Evolutionary conservation across 2,113 vertebrate genomes (phyloP).

Genomic region (Scartelaos histophorus): DNA sequence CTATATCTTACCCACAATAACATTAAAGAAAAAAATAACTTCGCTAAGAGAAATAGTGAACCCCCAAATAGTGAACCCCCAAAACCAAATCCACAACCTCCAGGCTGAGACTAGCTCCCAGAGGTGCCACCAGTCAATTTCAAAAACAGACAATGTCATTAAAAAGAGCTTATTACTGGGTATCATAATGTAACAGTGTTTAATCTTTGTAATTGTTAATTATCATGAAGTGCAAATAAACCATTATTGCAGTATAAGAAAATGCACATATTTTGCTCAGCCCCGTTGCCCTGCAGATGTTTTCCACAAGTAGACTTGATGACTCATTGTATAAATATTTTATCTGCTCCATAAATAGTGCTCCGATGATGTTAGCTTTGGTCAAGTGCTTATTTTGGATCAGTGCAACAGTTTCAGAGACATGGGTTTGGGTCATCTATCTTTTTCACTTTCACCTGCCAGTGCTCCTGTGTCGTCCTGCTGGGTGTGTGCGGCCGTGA

Average conservation of each 20-base stretch:
- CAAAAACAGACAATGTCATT: neutral
- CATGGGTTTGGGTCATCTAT: constrained; percentile 53
- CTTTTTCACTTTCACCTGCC: constrained; percentile 51
- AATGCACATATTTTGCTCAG: constrained; percentile 38
- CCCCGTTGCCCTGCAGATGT: constrained; percentile 56
- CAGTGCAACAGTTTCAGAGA: constrained; percentile 31
- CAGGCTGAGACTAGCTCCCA: too few species aligned
- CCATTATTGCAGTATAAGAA: neutral
- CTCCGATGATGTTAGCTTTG: constrained; percentile 64
- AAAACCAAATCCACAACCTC: too few species aligned
- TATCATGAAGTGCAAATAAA: neutral
- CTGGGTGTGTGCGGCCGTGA: constrained; percentile 3
- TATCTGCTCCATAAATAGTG: constrained; percentile 68
- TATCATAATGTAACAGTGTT: neutral
- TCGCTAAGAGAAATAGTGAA: neutral
- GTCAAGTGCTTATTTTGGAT: constrained; percentile 74
- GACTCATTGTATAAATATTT: constrained; percentile 72
- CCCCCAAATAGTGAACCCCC: too few species aligned
- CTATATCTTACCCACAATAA: neutral
- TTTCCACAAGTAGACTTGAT: constrained; percentile 68
- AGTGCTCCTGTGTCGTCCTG: constrained; percentile 14
- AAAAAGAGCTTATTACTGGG: neutral
- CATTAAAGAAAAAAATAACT: neutral
- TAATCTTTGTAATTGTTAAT: neutral
- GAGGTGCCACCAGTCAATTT: neutral